phyloP scores from a whole-genome alignment of 2,888 invertebrate genomes.

The Noctua fimbriata region DNA sequence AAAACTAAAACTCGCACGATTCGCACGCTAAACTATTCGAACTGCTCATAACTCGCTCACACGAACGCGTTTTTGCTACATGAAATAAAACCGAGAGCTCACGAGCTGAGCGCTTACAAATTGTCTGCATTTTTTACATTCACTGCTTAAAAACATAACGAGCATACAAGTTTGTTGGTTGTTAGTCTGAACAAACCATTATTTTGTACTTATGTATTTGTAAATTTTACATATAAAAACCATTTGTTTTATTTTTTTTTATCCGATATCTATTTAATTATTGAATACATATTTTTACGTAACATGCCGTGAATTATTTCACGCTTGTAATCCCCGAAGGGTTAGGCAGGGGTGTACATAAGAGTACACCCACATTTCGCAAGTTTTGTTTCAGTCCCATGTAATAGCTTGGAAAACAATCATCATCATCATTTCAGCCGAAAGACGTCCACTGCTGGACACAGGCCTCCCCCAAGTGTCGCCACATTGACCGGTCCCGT shows the following conservation, averaged over 20 bases:
- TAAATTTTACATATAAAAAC: background rate
- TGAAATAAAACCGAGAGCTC: slow-evolving; percentile 34
- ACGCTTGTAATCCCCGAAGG: too few relatives aligned
- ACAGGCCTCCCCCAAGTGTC: too few relatives aligned
- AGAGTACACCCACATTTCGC: too few relatives aligned
- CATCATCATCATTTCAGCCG: too few relatives aligned
- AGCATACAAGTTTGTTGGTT: slow-evolving; percentile 11
- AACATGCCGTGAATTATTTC: too few relatives aligned
- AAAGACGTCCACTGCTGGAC: too few relatives aligned
- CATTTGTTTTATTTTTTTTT: slow-evolving; percentile 5
- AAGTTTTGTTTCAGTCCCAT: too few relatives aligned
- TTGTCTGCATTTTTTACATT: slow-evolving; percentile 36
- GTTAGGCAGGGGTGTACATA: too few relatives aligned
- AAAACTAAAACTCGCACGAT: slow-evolving; percentile 29
- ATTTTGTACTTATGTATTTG: slow-evolving; percentile 15
- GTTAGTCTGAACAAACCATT: slow-evolving; percentile 11
- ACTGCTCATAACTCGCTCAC: slow-evolving; percentile 27
- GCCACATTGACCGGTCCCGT: too few relatives aligned
- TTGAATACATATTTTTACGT: too few relatives aligned
- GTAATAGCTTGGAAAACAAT: too few relatives aligned
- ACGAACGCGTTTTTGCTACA: slow-evolving; percentile 37
- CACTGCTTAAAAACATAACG: slow-evolving; percentile 29
- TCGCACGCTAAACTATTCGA: slow-evolving; percentile 36
- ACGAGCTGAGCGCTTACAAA: slow-evolving; percentile 21
- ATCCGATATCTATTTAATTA: background rate